Conservation (phyloP, 2,888 invertebrate species). For the Conops quadrifasciatus region DNA sequence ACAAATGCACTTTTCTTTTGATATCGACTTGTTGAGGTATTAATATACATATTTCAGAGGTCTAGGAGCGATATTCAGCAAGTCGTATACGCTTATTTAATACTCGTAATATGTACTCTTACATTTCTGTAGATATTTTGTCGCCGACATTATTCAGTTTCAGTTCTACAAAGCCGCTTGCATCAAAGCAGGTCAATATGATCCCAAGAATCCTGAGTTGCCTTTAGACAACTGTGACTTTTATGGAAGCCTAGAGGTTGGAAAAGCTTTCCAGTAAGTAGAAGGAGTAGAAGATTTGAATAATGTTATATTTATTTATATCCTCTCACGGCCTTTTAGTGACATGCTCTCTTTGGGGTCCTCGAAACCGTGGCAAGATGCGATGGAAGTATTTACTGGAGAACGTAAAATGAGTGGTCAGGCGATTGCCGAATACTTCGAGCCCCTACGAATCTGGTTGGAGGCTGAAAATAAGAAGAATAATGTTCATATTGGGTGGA, state of each 20-base stretch:
- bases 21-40: conserved; percentile 76
- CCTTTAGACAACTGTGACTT: conserved; percentile 16
- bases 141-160: conserved; percentile 75
- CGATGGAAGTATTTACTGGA: conserved; percentile 82
- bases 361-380: conserved; percentile 83
- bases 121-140: neutral
- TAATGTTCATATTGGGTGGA: conserved; percentile 74
- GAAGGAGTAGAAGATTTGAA: neutral
- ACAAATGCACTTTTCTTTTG: conserved; percentile 78
- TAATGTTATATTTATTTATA: conserved; percentile 38
- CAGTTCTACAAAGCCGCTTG: conserved; percentile 76
- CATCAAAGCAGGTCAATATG: conserved; percentile 77
- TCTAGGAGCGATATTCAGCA: neutral
- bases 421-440: conserved; percentile 82
- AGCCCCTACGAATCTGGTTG: conserved; percentile 79
- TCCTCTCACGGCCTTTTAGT: conserved; percentile 61
- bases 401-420: conserved; percentile 78
- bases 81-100: too few species aligned
- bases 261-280: neutral
- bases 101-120: too few species aligned
- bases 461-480: conserved; percentile 76
- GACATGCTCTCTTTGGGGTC: conserved; percentile 77
- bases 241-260: neutral
- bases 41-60: conserved; percentile 39
- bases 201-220: conserved; percentile 61